Conservation (phyloP, 2,888 invertebrate species). For the Yponomeuta sedellus region DNA sequence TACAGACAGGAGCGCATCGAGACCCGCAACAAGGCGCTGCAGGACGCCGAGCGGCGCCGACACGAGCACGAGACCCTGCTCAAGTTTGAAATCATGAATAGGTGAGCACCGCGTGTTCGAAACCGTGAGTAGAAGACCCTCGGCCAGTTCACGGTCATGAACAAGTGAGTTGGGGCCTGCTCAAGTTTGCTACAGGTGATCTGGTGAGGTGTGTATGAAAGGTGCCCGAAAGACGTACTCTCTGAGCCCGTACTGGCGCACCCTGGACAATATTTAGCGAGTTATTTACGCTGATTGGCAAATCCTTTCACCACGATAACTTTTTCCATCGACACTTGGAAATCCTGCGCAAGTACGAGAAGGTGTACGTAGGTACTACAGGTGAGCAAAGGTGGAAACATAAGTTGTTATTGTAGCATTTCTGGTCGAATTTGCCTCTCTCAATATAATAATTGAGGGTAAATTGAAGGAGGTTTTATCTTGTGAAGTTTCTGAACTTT, state of each 20-base stretch:
- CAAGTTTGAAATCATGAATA: slow-evolving; percentile 76
- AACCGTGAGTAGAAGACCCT: slow-evolving; percentile 18
- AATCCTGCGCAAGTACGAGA: too few relatives aligned
- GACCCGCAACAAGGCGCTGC: slow-evolving; percentile 39
- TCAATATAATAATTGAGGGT: neutral
- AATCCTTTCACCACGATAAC: too few relatives aligned
- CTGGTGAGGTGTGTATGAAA: too few relatives aligned
- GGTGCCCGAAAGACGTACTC: too few relatives aligned
- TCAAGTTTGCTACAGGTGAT: too few relatives aligned
- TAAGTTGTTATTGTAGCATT: neutral
- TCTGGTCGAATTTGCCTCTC: too few relatives aligned
- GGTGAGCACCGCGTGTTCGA: slow-evolving; percentile 29
- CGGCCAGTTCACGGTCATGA: slow-evolving; percentile 73
- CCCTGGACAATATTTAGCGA: too few relatives aligned
- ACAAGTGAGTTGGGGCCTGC: slow-evolving; percentile 37
- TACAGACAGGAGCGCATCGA: slow-evolving; percentile 41
- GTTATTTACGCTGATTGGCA: too few relatives aligned
- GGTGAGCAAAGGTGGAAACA: slow-evolving; percentile 19
- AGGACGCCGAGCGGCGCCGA: slow-evolving; percentile 41
- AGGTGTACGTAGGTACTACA: too few relatives aligned
- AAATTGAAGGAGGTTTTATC: neutral
- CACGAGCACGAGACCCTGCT: slow-evolving; percentile 51
- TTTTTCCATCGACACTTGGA: too few relatives aligned
- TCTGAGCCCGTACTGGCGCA: too few relatives aligned
- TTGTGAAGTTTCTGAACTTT: too few relatives aligned